A percentile compares a stretch with the other conserved stretches of the same genome.
Evolutionary conservation across 1,140 invertebrate species (phyloP).

Genomic region (Bacillus rossius): DNA sequence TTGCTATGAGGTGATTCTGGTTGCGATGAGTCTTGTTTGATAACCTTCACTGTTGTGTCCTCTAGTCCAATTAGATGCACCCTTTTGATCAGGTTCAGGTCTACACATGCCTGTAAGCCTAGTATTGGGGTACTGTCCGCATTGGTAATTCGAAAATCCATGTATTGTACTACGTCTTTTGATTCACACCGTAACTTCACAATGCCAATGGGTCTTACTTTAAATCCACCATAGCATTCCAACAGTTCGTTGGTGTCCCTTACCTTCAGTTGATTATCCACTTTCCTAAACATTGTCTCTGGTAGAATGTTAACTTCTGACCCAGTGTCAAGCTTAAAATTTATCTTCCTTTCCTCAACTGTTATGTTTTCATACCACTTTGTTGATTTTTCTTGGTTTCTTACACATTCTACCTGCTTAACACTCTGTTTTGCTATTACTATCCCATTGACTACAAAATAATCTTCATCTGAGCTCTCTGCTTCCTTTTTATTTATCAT

Average conservation of each 20-base stretch:
- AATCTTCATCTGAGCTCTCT: not conserved
- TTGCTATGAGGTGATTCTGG: not conserved
- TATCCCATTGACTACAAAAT: not conserved
- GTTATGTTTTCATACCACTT: conserved; percentile 12
- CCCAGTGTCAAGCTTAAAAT: not conserved
- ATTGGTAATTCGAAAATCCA: conserved; percentile 13
- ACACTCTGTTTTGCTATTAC: not conserved
- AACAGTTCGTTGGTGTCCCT: conserved; percentile 19
- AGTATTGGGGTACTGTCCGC: conserved; percentile 13
- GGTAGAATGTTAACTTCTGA: conserved; percentile 17
- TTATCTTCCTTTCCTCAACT: conserved; percentile 3
- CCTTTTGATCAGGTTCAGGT: conserved; percentile 8
- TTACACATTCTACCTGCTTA: not conserved
- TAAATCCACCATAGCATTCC: conserved; percentile 19
- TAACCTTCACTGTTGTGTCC: not conserved
- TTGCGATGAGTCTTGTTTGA: not conserved
- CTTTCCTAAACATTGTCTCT: conserved; percentile 19
- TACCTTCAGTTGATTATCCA: conserved; percentile 15
- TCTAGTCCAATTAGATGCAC: not conserved
- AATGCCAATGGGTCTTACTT: conserved; percentile 18
- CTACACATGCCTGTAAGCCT: conserved; percentile 12
- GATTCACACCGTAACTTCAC: not conserved
- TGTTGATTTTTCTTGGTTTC: not conserved
- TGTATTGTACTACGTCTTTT: not conserved
- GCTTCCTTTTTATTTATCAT: not conserved